Conservation (phyloP, 2,888 invertebrate species). For the Zelleria hepariella region DNA sequence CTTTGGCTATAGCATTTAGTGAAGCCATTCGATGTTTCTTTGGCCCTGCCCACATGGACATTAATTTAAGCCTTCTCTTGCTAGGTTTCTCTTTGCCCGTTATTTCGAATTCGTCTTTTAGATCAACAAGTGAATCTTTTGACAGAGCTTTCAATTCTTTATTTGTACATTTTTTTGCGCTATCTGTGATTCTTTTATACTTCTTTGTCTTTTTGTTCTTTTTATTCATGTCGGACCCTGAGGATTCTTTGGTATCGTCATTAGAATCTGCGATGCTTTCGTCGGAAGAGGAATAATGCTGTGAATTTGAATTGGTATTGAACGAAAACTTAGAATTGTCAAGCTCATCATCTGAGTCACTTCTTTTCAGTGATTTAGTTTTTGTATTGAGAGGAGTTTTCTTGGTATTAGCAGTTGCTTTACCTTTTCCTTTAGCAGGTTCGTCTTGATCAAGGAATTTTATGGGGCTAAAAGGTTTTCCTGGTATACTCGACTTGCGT, state of each 20-base stretch:
- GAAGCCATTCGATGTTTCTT: conserved; percentile 91
- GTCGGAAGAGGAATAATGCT: conserved; percentile 54
- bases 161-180: conserved; percentile 45
- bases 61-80: conserved; percentile 70
- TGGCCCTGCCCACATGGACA: conserved; percentile 82
- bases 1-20: conserved; percentile 89
- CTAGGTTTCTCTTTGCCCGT: conserved; percentile 55
- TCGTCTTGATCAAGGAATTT: conserved; percentile 51
- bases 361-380: conserved; percentile 22
- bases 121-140: conserved; percentile 55
- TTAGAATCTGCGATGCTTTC: conserved; percentile 61
- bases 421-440: conserved; percentile 6
- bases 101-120: conserved; percentile 48
- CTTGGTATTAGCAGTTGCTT: neutral
- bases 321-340: conserved; percentile 57
- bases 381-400: conserved; percentile 20
- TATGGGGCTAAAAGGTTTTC: conserved; percentile 63
- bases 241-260: conserved; percentile 59
- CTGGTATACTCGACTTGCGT: conserved; percentile 62
- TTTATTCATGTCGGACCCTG: conserved; percentile 50
- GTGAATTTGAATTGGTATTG: conserved; percentile 34
- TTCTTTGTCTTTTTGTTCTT: conserved; percentile 49
- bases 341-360: conserved; percentile 53
- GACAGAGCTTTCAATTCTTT: conserved; percentile 62
- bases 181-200: conserved; percentile 53